These are phyloP conservation scores for Drosophila neotestacea DNA, from an alignment of 2,888 invertebrate genomes.

Conservation along the genomic window DNA sequence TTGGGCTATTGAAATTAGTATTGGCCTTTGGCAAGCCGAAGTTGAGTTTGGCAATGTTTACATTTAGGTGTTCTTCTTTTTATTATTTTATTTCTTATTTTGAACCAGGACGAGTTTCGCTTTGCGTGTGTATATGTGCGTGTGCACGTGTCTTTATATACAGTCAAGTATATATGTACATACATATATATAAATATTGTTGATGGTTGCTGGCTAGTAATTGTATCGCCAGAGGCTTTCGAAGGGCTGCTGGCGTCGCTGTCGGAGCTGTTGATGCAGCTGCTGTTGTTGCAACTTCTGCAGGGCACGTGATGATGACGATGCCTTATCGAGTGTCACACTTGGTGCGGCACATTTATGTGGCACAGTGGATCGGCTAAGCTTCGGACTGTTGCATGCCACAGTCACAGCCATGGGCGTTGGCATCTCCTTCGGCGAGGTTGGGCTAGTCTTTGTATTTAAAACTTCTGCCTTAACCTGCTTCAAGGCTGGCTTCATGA, in stretches of 20 bases:
- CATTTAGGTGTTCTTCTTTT: conserved; percentile 27
- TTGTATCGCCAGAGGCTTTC: conserved; percentile 50
- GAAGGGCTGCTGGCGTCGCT: conserved; percentile 41
- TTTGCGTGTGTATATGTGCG: conserved; percentile 14
- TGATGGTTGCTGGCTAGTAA: conserved; percentile 14
- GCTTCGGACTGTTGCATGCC: conserved; percentile 2
- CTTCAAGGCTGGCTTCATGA: background rate
- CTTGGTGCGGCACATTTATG: background rate
- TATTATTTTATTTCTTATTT: conserved; percentile 10
- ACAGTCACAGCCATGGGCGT: background rate
- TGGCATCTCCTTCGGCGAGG: background rate
- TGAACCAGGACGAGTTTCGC: conserved; percentile 34
- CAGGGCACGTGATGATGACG: conserved; percentile 8
- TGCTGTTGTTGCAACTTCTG: conserved; percentile 37
- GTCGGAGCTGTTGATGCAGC: conserved; percentile 31
- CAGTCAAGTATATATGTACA: conserved; percentile 4
- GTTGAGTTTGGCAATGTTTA: conserved; percentile 36
- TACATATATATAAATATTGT: conserved; percentile 22
- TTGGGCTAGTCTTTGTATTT: background rate
- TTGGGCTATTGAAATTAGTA: conserved; percentile 54
- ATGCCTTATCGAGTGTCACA: background rate
- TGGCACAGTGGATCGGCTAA: background rate
- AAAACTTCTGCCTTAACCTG: background rate
- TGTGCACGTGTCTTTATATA: conserved; percentile 4
- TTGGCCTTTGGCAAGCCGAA: conserved; percentile 45